Conservation (phyloP, 2,797 vertebrate species). For the Rhinophrynus dorsalis region DNA sequence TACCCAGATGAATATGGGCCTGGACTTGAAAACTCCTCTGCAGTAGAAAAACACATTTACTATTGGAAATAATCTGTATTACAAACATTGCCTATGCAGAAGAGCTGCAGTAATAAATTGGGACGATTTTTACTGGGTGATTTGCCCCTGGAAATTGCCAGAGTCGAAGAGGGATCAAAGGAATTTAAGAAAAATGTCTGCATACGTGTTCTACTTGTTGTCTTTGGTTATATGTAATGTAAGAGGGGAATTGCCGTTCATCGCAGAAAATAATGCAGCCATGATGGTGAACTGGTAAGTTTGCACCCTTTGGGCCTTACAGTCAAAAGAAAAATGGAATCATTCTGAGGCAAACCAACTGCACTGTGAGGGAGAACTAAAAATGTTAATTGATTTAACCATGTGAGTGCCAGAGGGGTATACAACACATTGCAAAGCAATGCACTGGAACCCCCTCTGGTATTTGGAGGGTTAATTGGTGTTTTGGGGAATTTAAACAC, state of each 20-base stretch:
- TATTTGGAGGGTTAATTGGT: too few species aligned
- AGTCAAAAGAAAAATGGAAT: too few species aligned
- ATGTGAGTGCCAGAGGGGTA: too few species aligned
- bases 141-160: not conserved
- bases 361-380: too few species aligned
- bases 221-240: constrained; percentile 77
- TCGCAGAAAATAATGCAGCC: constrained; percentile 88
- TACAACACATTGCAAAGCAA: too few species aligned
- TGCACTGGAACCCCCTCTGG: too few species aligned
- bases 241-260: constrained; percentile 85
- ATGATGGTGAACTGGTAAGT: constrained; percentile 95
- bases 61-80: not conserved
- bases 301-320: too few species aligned
- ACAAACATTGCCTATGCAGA: not conserved
- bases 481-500: not conserved
- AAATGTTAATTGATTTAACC: too few species aligned
- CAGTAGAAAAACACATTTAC: constrained; percentile 32
- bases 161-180: not conserved
- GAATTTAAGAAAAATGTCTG: constrained; percentile 56
- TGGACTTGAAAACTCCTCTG: constrained; percentile 51
- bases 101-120: not conserved
- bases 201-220: constrained; percentile 79
- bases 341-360: too few species aligned
- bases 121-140: not conserved
- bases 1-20: constrained; percentile 56